phyloP scores from a whole-genome alignment of 2,888 invertebrate species.

The Drosophila prolongata region DNA sequence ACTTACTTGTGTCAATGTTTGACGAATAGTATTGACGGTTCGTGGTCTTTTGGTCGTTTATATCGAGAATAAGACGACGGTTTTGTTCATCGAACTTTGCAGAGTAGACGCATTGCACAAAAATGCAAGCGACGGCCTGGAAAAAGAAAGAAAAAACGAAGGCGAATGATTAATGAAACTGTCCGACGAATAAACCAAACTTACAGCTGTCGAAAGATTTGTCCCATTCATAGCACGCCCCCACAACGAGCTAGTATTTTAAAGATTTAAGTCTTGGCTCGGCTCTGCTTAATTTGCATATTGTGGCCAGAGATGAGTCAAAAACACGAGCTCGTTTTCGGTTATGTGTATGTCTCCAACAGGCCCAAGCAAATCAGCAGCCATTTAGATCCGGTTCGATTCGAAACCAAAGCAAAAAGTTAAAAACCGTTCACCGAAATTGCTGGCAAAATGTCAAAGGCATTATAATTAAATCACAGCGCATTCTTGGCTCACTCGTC shows the following conservation, averaged over 20 bases:
- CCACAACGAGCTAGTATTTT: conserved; percentile 6
- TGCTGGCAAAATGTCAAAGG: conserved; percentile 67
- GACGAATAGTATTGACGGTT: conserved; percentile 91
- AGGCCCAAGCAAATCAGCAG: conserved; percentile 59
- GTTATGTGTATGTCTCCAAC: conserved; percentile 25
- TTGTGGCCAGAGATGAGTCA: conserved; percentile 33
- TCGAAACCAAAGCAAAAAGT: conserved; percentile 45
- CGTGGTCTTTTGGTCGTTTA: conserved; percentile 89
- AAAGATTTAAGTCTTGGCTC: conserved; percentile 12
- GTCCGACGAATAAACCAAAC: conserved; percentile 1
- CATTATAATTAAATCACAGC: conserved; percentile 42
- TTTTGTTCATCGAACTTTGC: conserved; percentile 82
- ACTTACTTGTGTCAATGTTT: conserved; percentile 91
- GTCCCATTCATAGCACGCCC: conserved; percentile 40
- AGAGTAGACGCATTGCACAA: conserved; percentile 83
- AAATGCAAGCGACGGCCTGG: conserved; percentile 85
- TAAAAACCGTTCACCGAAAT: conserved; percentile 38
- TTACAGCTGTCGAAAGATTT: conserved; percentile 36
- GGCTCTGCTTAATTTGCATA: conserved; percentile 36
- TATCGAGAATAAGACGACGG: conserved; percentile 89
- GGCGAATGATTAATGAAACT: conserved; percentile 32
- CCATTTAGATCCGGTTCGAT: conserved; percentile 77
- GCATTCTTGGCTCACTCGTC: conserved; percentile 32
- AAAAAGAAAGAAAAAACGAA: conserved; percentile 16
- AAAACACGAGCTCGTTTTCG: conserved; percentile 34